A percentile compares a stretch with the other conserved stretches of the same genome.
Conservation (phyloP, 2,113 vertebrate species). For the Rhinoderma darwinii region DNA sequence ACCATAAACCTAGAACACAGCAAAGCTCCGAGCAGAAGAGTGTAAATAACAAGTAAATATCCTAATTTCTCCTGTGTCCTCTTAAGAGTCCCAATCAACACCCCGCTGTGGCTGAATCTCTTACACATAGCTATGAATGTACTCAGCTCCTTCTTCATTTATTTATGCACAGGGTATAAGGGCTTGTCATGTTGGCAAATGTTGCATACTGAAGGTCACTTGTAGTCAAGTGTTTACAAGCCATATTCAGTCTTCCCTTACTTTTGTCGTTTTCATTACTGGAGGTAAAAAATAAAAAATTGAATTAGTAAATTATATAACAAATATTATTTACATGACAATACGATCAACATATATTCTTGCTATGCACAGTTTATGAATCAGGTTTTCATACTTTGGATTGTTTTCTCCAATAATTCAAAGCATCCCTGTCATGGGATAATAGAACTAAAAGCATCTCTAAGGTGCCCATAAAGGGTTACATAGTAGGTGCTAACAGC, state of each 20-base stretch:
- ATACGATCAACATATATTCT: too few relatives aligned
- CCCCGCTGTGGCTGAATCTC: background rate
- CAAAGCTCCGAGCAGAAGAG: conserved; percentile 50
- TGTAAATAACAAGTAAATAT: conserved; percentile 50
- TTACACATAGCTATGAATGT: conserved; percentile 2
- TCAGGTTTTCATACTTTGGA: too few relatives aligned
- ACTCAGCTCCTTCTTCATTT: conserved; percentile 6
- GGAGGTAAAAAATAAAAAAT: conserved; percentile 12
- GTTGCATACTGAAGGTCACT: conserved; percentile 10
- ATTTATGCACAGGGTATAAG: background rate
- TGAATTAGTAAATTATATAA: background rate
- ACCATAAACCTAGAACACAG: conserved; percentile 42
- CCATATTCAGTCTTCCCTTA: background rate
- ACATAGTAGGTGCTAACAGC: too few relatives aligned
- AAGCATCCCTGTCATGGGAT: too few relatives aligned
- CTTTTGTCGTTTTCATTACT: background rate
- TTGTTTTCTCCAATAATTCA: too few relatives aligned
- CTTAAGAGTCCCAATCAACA: conserved; percentile 38
- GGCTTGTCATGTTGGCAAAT: background rate
- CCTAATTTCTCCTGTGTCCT: conserved; percentile 44
- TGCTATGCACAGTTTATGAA: too few relatives aligned
- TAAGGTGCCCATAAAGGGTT: too few relatives aligned
- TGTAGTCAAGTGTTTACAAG: background rate
- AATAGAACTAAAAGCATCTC: too few relatives aligned
- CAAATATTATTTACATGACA: background rate